Base-by-base conservation (phyloP, 2,888 invertebrate genomes). In the Hydroisotoma schaefferi region DNA sequence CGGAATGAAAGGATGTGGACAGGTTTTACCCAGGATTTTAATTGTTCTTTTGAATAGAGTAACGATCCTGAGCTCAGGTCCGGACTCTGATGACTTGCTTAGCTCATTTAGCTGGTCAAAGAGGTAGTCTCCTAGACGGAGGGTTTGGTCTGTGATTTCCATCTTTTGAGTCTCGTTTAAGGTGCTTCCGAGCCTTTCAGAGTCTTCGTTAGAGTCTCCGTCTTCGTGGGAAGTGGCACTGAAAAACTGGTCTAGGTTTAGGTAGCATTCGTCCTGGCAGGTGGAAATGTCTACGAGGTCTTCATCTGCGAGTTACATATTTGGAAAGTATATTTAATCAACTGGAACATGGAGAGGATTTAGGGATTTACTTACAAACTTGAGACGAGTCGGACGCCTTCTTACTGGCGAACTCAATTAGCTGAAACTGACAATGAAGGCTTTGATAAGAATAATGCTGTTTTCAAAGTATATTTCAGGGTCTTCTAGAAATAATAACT, bases 1-100 rank as follows among this genome's bases (percentile, higher is more conserved):
- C 26, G 51, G 55, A 23, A 69, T 29, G 53, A 63, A 69, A 10
- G 68, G 68, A 48, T 64, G 55, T 8, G 56, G 64, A 57, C 68
- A 69, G 8, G 54, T 54, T 20, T 59, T 54, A 15, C 47, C 48
- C n/a, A 69, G 29, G 20, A 69, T 62, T 38, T 59, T 62, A 43
- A 69, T 61, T 1, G 55, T 59, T 40, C 57, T 55, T 26, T 60
- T 67, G 38, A 57, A 63, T 8, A 66, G 18, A 37, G 55, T 55
- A 8, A 60, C 60, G 43, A 66, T 54, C n/a, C 63, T 27, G 25
- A 63, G 54, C 23, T 59, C 61, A 10, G 63, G 61, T 1, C 61
- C 61, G 2, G 58, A 27, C 23, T 44, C 52, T 6, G 18, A 20
- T 23, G 47, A 18, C 15, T 22, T 49, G 28, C 55, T 57, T 25